Base-by-base conservation (phyloP, 2,888 invertebrate genomes). In the Xestia xanthographa region DNA sequence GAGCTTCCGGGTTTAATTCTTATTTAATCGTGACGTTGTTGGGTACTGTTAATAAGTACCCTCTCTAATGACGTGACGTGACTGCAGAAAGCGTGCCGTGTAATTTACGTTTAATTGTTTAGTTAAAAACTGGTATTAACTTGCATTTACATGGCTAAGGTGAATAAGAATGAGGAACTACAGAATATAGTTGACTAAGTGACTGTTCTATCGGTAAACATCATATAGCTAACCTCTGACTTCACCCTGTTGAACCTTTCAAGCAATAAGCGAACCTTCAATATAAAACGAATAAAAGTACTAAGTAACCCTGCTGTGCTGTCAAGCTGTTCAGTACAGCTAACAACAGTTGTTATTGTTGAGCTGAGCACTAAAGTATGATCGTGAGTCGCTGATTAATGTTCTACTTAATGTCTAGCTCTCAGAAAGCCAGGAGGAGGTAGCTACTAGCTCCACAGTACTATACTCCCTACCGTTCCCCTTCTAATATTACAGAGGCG, bases 1-100 rank as follows among this genome's bases (percentile, higher is more conserved):
- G 87, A 90, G 87, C 90, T 91, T 92, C 87, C 88, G 81, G 75
- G 83, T 86, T 88, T 88, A 88, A 88, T 90, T 89, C 82, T 76
- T 41, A n/a, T 12, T n/a, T 53, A 53, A 53, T 53, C n/a, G n/a
- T 8, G 17, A 29, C n/a, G 38, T 6, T 60, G 60, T 62, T 14
- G 41, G 41, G 20, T 41, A 50, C 20, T 65, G n/a, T 58, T n/a
- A 48, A 29, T 34, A 43, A 29, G 14, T 38, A 62, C 41, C 22
- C 58, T 14, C 12, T 14, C 4, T 53, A 1, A 53, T 14, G 76
- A 66, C 66, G 66, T 70, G 80, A 70, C 77, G 76, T 80, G 69
- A 75, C 75, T 66, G 29, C 34, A 62, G 12, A 62, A 20, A 68
- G 34, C 66, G 75, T 58, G 66, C 26, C 4, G 11, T 66, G 17